These are phyloP conservation scores for Metridium senile DNA, from an alignment of 92 coral and sea anemone genomes.

Conservation along the genomic window DNA sequence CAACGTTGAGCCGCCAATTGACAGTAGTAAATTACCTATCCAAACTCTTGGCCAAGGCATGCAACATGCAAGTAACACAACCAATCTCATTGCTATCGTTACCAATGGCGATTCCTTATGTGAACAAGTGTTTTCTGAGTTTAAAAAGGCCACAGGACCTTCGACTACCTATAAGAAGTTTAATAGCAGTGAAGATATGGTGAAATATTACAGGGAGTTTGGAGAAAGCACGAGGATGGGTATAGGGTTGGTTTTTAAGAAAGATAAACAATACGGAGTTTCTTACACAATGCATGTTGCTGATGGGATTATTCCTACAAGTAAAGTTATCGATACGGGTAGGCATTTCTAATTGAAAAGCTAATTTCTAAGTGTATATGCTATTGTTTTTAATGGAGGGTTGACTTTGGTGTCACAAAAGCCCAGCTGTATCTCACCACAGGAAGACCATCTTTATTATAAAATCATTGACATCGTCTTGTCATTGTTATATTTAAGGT, in stretches of 20 bases:
- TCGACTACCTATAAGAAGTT: slow-evolving; percentile 45
- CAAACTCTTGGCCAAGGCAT: slow-evolving; percentile 25
- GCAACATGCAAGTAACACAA: not conserved
- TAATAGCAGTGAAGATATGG: slow-evolving; percentile 60
- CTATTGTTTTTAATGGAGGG: not conserved
- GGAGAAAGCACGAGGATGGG: slow-evolving; percentile 47
- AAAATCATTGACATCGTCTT: too few relatives aligned
- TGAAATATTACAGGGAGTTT: slow-evolving; percentile 44
- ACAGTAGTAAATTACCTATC: slow-evolving; percentile 58
- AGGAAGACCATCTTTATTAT: too few relatives aligned
- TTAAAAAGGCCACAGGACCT: slow-evolving; percentile 33
- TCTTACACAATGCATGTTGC: slow-evolving; percentile 63
- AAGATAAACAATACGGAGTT: slow-evolving; percentile 36
- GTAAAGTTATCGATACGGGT: slow-evolving; percentile 47
- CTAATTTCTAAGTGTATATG: not conserved
- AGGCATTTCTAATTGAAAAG: not conserved
- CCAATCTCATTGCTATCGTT: slow-evolving; percentile 42
- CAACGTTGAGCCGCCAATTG: slow-evolving; percentile 49
- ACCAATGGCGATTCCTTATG: slow-evolving; percentile 49
- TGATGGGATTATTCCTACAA: slow-evolving; percentile 44
- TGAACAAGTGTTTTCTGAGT: slow-evolving; percentile 28
- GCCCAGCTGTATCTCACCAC: too few relatives aligned
- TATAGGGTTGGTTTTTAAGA: slow-evolving; percentile 61
- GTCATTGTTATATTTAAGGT: too few relatives aligned
- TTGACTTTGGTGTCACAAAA: not conserved